These are phyloP conservation scores for Pseudoatta argentina DNA, from an alignment of 1,140 invertebrate species.

Conservation along the genomic window DNA sequence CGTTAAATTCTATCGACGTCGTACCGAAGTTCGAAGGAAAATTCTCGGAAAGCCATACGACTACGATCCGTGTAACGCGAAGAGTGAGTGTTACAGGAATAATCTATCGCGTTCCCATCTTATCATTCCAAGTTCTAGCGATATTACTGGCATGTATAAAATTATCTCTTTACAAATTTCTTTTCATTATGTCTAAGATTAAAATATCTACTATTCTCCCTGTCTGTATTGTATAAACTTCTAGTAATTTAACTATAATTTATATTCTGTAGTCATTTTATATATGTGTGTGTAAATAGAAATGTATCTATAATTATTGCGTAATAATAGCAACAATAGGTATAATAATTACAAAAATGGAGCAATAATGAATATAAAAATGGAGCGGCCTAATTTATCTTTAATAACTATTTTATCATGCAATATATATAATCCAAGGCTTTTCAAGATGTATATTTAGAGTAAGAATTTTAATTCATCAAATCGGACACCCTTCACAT, in stretches of 20 bases:
- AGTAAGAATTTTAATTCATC: background rate
- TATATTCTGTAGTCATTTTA: too few relatives aligned
- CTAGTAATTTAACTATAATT: too few relatives aligned
- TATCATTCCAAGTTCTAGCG: background rate
- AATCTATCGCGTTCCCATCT: background rate
- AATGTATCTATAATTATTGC: too few relatives aligned
- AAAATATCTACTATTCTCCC: background rate
- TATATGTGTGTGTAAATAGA: too few relatives aligned
- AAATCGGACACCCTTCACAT: background rate
- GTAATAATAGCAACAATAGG: too few relatives aligned
- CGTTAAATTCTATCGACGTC: constrained; percentile 32
- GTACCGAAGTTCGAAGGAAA: background rate
- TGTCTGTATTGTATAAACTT: background rate
- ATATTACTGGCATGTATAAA: background rate
- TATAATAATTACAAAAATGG: too few relatives aligned
- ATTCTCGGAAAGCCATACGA: constrained; percentile 14
- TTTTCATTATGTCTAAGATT: background rate
- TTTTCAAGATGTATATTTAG: background rate
- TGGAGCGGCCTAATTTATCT: too few relatives aligned
- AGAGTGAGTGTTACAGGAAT: background rate
- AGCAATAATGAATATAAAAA: too few relatives aligned
- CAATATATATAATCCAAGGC: too few relatives aligned
- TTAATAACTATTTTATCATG: too few relatives aligned
- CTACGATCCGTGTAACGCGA: background rate
- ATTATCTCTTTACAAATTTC: background rate